Base-by-base conservation (phyloP, 2,888 invertebrate genomes). In the Drosophila leonis region DNA sequence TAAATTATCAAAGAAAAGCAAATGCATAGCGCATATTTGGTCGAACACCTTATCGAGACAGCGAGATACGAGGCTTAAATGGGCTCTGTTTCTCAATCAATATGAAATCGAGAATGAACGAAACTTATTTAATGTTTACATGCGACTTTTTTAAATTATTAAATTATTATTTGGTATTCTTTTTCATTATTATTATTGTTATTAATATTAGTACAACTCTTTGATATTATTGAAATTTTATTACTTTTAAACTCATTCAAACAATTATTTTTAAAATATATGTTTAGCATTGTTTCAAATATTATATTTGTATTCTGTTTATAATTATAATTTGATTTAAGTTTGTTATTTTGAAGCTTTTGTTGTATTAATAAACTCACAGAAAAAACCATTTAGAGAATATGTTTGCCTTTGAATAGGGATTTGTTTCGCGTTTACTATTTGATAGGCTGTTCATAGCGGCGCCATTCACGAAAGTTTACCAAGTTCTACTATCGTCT, bases 351-450 rank as follows among this genome's bases (percentile, higher is more conserved):
- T 56, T 29, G 13, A 35, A 31, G 9, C 44, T 4, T 7, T n/a
- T 20, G 1, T 9, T 20, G 6, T 12, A 48, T 7, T 39, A n/a
- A 2, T 24, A 8, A 51, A 94, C 95, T 93, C 93, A 97, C 96
- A 95, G 94, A 91, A 95, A 96, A 69, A 94, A 94, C 82, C 95
- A 92, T 78, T 95, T 94, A 0, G 96, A 96, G 12, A 96, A 75
- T 24, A 94, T 86, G 87, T 95, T 96, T 0, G 96, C 95, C 1
- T 90, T 94, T 80, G 95, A 94, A 74, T 95, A 93, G 0, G 96
- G 96, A 93, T 96, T 96, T 65, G 90, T 73, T 48, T 81, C 92
- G 91, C 83, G 94, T 92, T 83, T 82, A 20, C 64, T 66, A 65
- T 74, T 80, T 24, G 80, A 41, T 20, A 74, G 78, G 44, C 79